Percentiles rank a stretch among this genome's conserved stretches.
Evolutionary conservation across 2,888 invertebrate genomes (phyloP).

Genomic region (Podotricha telesiphe): DNA sequence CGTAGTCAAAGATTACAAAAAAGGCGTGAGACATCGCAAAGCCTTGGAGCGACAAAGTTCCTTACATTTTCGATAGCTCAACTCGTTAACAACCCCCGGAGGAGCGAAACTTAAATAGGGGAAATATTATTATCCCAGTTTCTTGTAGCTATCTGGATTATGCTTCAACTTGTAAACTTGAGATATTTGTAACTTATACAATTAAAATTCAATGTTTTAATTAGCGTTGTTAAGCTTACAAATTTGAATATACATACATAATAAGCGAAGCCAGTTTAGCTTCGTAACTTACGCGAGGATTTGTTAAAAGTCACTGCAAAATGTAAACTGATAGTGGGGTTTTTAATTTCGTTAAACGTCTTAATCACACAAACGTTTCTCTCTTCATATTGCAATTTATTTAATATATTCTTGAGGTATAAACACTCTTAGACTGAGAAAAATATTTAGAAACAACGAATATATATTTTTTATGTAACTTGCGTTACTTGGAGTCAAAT

Average conservation of each 20-base stretch:
- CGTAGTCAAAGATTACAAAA: conserved; percentile 16
- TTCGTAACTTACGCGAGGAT: background rate
- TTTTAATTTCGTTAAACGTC: too few species aligned
- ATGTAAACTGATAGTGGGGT: too few species aligned
- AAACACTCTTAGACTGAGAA: too few species aligned
- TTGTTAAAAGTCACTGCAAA: too few species aligned
- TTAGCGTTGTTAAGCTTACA: conserved; percentile 15
- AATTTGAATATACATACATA: conserved; percentile 19
- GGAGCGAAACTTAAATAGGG: conserved; percentile 41
- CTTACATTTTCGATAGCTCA: conserved; percentile 41
- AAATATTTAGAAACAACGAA: too few species aligned
- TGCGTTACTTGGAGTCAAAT: too few species aligned
- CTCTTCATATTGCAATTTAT: too few species aligned
- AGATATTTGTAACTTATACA: conserved; percentile 16
- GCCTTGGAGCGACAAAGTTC: conserved; percentile 33
- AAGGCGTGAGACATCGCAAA: conserved; percentile 22
- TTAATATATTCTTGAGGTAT: too few species aligned
- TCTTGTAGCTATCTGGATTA: conserved; percentile 24
- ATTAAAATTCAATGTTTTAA: conserved; percentile 26
- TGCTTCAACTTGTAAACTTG: conserved; percentile 10
- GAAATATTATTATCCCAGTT: conserved; percentile 28
- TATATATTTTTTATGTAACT: too few species aligned
- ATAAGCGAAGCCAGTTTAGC: background rate
- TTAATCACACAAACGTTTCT: too few species aligned
- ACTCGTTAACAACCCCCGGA: conserved; percentile 39